Conservation (phyloP, 1,140 invertebrate genomes). For the Pogonomyrmex barbatus region DNA sequence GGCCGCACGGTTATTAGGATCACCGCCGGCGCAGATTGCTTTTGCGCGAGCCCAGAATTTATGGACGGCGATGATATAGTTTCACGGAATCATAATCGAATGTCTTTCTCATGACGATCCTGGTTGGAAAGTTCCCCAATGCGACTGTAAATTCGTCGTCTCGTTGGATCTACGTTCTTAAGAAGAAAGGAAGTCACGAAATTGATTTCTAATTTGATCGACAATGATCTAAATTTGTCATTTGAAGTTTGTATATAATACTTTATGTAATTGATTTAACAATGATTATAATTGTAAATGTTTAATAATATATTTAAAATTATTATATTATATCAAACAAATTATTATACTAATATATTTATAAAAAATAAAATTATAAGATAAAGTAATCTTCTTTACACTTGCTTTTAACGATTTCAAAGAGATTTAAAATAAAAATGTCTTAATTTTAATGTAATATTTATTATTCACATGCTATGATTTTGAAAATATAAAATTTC, state of each 20-base stretch:
- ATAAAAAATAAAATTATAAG: not conserved
- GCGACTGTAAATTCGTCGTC: slow-evolving; percentile 37
- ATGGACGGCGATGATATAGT: slow-evolving; percentile 70
- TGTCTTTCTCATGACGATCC: slow-evolving; percentile 57
- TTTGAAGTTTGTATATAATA: not conserved
- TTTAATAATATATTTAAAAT: no score
- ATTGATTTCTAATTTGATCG: slow-evolving; percentile 10
- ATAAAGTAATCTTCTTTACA: not conserved
- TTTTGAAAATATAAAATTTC: not conserved
- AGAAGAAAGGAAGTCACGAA: slow-evolving; percentile 1
- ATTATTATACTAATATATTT: not conserved
- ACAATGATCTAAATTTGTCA: not conserved
- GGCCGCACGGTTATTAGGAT: slow-evolving; percentile 62
- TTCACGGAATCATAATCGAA: slow-evolving; percentile 70
- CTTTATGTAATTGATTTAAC: not conserved
- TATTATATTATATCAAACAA: no score
- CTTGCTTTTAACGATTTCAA: not conserved
- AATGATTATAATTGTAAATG: not conserved
- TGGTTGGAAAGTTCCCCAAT: not conserved
- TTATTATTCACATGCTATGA: not conserved
- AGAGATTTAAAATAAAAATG: not conserved
- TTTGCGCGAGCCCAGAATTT: slow-evolving; percentile 67
- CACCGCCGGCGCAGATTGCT: slow-evolving; percentile 72
- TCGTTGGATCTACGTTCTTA: slow-evolving; percentile 16
- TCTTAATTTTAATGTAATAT: not conserved